These are phyloP conservation scores for Trichoplusia ni DNA, from an alignment of 1,140 invertebrate species.

Conservation along the genomic window DNA sequence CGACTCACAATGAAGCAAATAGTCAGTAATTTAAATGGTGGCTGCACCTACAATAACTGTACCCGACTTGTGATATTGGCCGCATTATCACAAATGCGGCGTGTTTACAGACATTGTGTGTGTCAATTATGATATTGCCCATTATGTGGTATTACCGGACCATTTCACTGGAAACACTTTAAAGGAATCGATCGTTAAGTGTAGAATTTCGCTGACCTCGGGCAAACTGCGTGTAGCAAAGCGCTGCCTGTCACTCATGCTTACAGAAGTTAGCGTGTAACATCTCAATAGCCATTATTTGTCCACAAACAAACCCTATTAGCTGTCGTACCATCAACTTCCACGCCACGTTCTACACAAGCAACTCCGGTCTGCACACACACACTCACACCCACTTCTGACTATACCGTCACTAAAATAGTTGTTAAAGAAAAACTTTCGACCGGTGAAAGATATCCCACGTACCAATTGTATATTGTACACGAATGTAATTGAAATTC, in stretches of 20 bases:
- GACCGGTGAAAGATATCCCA: conserved; percentile 25
- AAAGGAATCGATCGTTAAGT: conserved; percentile 46
- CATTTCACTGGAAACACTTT: conserved; percentile 49
- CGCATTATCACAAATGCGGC: conserved; percentile 39
- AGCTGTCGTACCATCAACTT: conserved; percentile 4
- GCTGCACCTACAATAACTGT: conserved; percentile 6
- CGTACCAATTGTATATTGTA: conserved; percentile 20
- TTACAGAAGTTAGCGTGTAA: conserved; percentile 44
- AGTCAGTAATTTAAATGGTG: conserved; percentile 26
- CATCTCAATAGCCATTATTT: conserved; percentile 51
- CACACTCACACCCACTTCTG: neutral
- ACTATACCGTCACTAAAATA: neutral
- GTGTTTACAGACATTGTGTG: conserved; percentile 39
- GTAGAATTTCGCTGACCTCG: conserved; percentile 41
- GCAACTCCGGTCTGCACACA: neutral
- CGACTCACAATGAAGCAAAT: conserved; percentile 27
- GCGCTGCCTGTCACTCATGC: conserved; percentile 47
- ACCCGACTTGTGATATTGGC: conserved; percentile 4
- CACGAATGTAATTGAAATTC: conserved; percentile 26
- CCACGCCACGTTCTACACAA: neutral
- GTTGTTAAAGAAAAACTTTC: conserved; percentile 23
- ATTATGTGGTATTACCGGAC: conserved; percentile 49
- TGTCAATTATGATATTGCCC: conserved; percentile 45
- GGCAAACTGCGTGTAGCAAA: conserved; percentile 37
- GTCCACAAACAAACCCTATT: conserved; percentile 33